Base-by-base conservation (phyloP, 2,797 vertebrate genomes). In the Diplodus puntazzo region DNA sequence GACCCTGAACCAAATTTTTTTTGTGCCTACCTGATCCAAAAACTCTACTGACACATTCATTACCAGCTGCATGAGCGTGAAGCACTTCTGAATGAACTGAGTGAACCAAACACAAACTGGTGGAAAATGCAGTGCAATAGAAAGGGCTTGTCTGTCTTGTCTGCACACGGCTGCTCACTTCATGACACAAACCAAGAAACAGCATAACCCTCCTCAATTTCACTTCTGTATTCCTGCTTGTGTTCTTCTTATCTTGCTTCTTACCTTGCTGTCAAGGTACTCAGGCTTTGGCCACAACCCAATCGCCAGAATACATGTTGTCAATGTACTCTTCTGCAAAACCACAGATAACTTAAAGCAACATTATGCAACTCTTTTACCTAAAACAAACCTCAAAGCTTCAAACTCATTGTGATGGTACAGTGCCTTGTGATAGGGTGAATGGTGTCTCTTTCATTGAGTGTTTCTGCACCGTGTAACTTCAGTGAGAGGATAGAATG, bases 41-140 rank as follows among this genome's bases (percentile, higher is more conserved):
- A 82, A 50, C 50, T 82, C 59, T 39, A 52, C 50, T 73, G 53
- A 75, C 69, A 66, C 61, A 70, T 78, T 85, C 30, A 76, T 79
- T 65, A 84, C 60, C 72, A 77, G 62, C 42, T 76, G 73, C 43
- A 60, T 67, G 62, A 80, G 52, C 67, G 79, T 25, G n/a, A 85
- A 76, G 65, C 42, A 57, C 66, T 58, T 74, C 60, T 76, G 63
- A 82, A 80, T 75, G 71, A 63, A 79, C 58, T 58, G 43, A 59
- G 80, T 64, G 61, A 81, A 76, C 64, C 66, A 68, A 86, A 82
- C 63, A 81, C 73, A 75, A 79, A 59, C 50, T 71, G 30, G n/a
- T 73, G 71, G 60, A 75, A 88, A 82, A 81, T 73, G 23, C 25
- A 9, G 10, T 63, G 52, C 45, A 83, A 52, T n/a, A 18, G 27